These are phyloP conservation scores for Strigamia crassipes DNA, from an alignment of 2,888 invertebrate genomes.

Conservation along the genomic window DNA sequence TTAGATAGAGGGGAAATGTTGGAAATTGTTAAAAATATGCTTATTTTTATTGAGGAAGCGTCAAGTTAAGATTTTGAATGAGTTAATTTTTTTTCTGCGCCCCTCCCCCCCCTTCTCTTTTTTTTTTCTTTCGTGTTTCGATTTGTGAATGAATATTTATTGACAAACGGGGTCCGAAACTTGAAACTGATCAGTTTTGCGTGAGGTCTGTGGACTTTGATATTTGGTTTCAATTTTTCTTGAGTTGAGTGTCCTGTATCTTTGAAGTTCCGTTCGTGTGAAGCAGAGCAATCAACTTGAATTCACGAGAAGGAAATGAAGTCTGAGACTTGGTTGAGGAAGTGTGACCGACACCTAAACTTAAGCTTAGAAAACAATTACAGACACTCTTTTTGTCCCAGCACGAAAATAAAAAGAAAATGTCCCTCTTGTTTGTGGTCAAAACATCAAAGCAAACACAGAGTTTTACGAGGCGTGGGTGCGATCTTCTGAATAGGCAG, in stretches of 20 bases:
- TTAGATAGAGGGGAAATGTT: slow-evolving; percentile 34
- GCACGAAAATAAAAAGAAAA: background rate
- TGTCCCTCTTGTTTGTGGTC: background rate
- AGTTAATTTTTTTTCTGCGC: background rate
- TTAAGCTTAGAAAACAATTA: background rate
- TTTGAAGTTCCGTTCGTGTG: slow-evolving; percentile 13
- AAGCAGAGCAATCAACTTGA: slow-evolving; percentile 20
- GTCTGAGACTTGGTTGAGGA: slow-evolving; percentile 28
- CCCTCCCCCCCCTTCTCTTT: background rate
- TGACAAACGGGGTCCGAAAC: slow-evolving; percentile 37
- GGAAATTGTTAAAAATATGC: slow-evolving; percentile 33
- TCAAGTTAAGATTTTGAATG: background rate
- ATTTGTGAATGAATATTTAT: slow-evolving; percentile 39
- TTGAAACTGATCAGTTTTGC: slow-evolving; percentile 13
- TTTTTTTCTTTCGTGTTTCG: background rate
- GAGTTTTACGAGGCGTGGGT: background rate
- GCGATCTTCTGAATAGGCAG: background rate
- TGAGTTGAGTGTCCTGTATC: slow-evolving; percentile 40
- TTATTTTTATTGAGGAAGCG: slow-evolving; percentile 10
- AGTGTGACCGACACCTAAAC: slow-evolving; percentile 27
- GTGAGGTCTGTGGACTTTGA: slow-evolving; percentile 36
- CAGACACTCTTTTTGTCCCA: background rate
- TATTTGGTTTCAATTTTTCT: slow-evolving; percentile 27
- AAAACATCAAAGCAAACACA: background rate
- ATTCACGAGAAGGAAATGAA: slow-evolving; percentile 22